phyloP scores from a whole-genome alignment of 2,113 vertebrate genomes.

The Hipposideros armiger region DNA sequence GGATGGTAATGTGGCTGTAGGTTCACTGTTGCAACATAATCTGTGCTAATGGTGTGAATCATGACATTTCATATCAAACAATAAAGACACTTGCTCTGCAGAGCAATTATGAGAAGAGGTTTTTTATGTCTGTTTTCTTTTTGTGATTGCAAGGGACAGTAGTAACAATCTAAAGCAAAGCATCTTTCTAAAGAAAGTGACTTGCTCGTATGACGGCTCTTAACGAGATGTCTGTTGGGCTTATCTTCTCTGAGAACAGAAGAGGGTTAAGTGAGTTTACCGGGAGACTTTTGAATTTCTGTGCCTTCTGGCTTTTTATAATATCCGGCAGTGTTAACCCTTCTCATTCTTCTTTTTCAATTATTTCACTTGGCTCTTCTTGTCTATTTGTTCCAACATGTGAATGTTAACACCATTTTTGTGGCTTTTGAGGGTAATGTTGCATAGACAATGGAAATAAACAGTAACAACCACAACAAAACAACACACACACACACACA shows the following conservation, averaged over 20 bases:
- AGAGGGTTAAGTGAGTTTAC: not conserved
- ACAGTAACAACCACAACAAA: not conserved
- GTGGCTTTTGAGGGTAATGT: not conserved
- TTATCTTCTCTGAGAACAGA: slow-evolving; percentile 12
- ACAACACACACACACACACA: not conserved
- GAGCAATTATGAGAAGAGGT: not conserved
- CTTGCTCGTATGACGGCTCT: not conserved
- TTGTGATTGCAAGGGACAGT: not conserved
- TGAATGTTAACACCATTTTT: not conserved
- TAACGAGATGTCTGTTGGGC: not conserved
- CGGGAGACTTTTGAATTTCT: slow-evolving; percentile 27
- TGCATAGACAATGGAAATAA: not conserved
- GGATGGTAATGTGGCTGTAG: not conserved
- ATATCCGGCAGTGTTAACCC: not conserved
- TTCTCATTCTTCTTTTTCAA: not conserved
- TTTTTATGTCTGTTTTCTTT: not conserved
- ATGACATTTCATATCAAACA: not conserved
- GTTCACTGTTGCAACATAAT: not conserved
- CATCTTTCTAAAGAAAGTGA: not conserved
- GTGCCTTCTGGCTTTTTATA: slow-evolving; percentile 25
- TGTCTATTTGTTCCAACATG: not conserved
- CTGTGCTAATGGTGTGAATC: not conserved
- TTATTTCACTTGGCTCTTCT: not conserved
- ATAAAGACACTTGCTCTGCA: not conserved
- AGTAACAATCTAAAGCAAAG: slow-evolving; percentile 26